A percentile compares a stretch with the other conserved stretches of the same genome.
phyloP scores from a whole-genome alignment of 2,113 vertebrate species.

The Chloroceryle aenea region DNA sequence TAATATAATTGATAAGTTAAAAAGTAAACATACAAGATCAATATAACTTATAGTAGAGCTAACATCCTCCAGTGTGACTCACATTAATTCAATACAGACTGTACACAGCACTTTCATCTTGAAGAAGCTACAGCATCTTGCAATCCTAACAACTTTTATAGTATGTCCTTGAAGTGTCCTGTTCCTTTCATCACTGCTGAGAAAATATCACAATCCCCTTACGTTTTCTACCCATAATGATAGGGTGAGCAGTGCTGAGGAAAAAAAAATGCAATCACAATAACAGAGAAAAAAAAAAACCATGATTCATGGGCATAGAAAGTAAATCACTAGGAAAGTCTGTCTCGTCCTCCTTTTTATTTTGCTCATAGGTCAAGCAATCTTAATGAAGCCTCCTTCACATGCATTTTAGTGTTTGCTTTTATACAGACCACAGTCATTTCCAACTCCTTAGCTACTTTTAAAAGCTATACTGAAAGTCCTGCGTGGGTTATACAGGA shows the following conservation, averaged over 20 bases:
- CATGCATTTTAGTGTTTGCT: background rate
- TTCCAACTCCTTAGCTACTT: constrained; percentile 17
- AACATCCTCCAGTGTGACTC: background rate
- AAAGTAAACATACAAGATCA: constrained; percentile 5
- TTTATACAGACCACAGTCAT: background rate
- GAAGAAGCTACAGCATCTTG: background rate
- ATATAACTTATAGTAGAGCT: background rate
- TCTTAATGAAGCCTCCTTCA: constrained; percentile 50
- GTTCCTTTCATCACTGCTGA: constrained; percentile 33
- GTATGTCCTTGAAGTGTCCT: constrained; percentile 28
- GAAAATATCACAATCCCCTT: constrained; percentile 30
- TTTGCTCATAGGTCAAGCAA: constrained; percentile 13
- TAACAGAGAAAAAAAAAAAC: constrained; percentile 40
- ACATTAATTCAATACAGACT: background rate
- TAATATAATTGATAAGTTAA: background rate
- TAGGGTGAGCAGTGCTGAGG: constrained; percentile 16
- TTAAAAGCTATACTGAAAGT: background rate
- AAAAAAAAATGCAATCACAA: constrained; percentile 6
- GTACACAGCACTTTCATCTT: background rate
- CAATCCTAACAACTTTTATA: constrained; percentile 34
- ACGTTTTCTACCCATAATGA: constrained; percentile 47
- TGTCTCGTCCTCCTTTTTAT: constrained; percentile 47
- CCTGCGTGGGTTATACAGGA: background rate
- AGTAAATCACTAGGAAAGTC: constrained; percentile 30
- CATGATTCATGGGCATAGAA: constrained; percentile 20